Conservation (phyloP, 2,888 invertebrate species). For the Alsophila aescularia region DNA sequence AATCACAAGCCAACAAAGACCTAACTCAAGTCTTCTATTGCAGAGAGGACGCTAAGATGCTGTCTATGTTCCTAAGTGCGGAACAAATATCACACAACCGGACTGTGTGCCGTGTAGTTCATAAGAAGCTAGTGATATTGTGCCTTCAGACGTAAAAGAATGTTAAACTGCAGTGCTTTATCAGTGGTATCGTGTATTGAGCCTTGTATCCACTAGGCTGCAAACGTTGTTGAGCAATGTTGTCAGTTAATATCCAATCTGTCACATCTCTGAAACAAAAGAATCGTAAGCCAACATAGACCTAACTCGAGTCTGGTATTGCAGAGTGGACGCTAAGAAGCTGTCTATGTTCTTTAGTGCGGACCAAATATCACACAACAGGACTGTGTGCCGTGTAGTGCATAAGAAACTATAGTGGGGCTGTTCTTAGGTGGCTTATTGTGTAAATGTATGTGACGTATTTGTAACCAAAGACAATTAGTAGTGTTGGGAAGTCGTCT, state of each 20-base stretch:
- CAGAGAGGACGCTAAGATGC: slow-evolving; percentile 90
- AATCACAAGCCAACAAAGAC: too few species aligned
- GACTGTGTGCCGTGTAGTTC: slow-evolving; percentile 91
- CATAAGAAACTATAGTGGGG: slow-evolving; percentile 88
- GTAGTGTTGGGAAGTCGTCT: too few species aligned
- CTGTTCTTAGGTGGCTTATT: too few species aligned
- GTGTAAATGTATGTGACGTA: too few species aligned
- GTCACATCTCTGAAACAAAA: too few species aligned
- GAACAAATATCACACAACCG: slow-evolving; percentile 90
- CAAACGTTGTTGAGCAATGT: too few species aligned
- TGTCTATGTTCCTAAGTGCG: slow-evolving; percentile 91
- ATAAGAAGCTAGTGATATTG: slow-evolving; percentile 89
- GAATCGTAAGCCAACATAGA: too few species aligned
- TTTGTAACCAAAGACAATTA: too few species aligned
- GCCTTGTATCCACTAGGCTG: too few species aligned
- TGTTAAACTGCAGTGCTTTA: slow-evolving; percentile 91
- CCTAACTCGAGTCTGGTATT: slow-evolving; percentile 70
- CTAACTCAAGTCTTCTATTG: slow-evolving; percentile 76
- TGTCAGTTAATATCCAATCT: too few species aligned
- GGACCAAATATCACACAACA: slow-evolving; percentile 89
- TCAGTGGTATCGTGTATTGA: slow-evolving; percentile 87
- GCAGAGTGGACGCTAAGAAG: slow-evolving; percentile 90
- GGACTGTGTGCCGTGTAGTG: slow-evolving; percentile 91
- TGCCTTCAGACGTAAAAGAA: slow-evolving; percentile 89
- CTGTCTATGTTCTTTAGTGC: slow-evolving; percentile 91